Base-by-base conservation (phyloP, 2,888 invertebrate genomes). In the Melanotus villosus region DNA sequence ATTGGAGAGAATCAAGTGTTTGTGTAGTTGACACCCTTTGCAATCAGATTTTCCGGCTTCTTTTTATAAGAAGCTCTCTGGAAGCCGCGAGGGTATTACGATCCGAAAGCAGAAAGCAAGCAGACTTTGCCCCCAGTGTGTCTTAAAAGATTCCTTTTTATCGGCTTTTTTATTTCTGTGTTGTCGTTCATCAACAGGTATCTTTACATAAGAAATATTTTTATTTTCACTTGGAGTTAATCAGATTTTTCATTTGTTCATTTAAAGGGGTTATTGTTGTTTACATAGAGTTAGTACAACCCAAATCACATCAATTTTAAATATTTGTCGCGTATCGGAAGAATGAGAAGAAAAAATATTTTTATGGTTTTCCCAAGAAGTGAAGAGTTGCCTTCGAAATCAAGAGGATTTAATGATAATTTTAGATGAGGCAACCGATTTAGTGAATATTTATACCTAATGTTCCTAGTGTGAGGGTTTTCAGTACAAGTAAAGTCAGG, bases 1-100 rank as follows among this genome's bases (percentile, higher is more conserved):
- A 80, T 79, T 79, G 79, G 78, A 80, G 81, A 76, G 80, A 80
- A 80, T 80, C 80, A 79, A 81, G 81, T 81, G 81, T 82, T 82
- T 82, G 81, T 83, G 82, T 80, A 79, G 81, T 80, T 82, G 82
- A 82, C 82, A 83, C 82, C 82, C 82, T 78, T 79, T 78, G 80
- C 79, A 81, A 82, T 82, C 81, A 76, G 81, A 82, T 81, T 83
- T 81, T 80, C 79, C 80, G 76, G 76, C 47, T 65, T 65, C 75
- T 75, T 77, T 79, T 80, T 82, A 78, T 79, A 68, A 72, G 70
- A 62, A 71, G 66, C 60, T 66, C 52, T 32, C 43, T 60, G 23
- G 50, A 57, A 59, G 66, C 66, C 60, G 66, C 60, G 65, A 66
- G 66, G 60, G 66, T 66, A 66, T 66, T 66, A 66, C 30, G 60